These are phyloP conservation scores for Lycodopsis pacificus DNA, from an alignment of 2,797 vertebrate genomes.

Conservation along the genomic window DNA sequence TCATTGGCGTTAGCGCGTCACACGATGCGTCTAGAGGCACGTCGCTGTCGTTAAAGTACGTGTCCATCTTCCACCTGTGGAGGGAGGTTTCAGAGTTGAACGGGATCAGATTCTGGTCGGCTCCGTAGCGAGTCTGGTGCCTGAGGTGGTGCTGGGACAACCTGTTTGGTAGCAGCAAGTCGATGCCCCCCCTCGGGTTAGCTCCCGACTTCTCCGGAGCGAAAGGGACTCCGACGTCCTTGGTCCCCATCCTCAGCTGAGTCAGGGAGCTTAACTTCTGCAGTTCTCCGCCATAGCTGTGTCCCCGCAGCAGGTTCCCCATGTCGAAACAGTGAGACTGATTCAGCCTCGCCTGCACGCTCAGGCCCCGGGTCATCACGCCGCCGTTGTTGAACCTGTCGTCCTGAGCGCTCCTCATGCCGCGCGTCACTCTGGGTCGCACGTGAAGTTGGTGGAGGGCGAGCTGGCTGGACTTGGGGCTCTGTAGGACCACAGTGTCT, in stretches of 20 bases:
- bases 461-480: constrained; percentile 86
- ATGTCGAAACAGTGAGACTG: constrained; percentile 84
- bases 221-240: constrained; percentile 80
- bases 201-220: constrained; percentile 65
- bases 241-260: constrained; percentile 82
- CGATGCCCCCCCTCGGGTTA: constrained; percentile 57
- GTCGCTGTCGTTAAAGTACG: constrained; percentile 86
- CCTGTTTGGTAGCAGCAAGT: constrained; percentile 33
- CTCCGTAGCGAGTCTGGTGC: constrained; percentile 87
- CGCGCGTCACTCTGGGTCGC: constrained; percentile 74
- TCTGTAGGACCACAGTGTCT: constrained; percentile 73
- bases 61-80: constrained; percentile 91
- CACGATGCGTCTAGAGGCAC: constrained; percentile 16
- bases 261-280: constrained; percentile 79
- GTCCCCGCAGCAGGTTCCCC: constrained; percentile 88
- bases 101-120: constrained; percentile 90
- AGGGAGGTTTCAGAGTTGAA: constrained; percentile 92
- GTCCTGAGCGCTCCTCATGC: constrained; percentile 54
- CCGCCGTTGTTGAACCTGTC: constrained; percentile 74
- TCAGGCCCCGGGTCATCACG: constrained; percentile 81
- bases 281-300: constrained; percentile 93
- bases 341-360: constrained; percentile 85
- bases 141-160: constrained; percentile 79
- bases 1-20: constrained; percentile 72
- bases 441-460: constrained; percentile 85